Base-by-base conservation (phyloP, 2,888 invertebrate genomes). In the Drosophila robusta region DNA sequence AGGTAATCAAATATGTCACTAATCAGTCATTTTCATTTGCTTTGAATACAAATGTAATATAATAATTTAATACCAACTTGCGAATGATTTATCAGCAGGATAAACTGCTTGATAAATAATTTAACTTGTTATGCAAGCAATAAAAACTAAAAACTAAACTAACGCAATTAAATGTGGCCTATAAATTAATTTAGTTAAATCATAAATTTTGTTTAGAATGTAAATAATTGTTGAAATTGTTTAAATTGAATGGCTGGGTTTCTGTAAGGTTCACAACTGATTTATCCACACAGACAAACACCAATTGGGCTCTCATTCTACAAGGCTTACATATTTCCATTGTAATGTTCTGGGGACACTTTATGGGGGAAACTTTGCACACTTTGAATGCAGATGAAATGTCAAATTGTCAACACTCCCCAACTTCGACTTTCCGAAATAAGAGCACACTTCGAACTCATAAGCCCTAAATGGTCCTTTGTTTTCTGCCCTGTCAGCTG, bases 381-480 rank as follows among this genome's bases (percentile, higher is more conserved):
- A 69, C 44, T 74, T 51, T 46, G 44, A 49, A 56, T 57, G 66
- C 80, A 70, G 84, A 80, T 77, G 80, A 80, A 80, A 51, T 83
- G 84, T 80, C 84, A 86, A 80, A 74, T 62, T 77, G 69, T 61
- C 63, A 68, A 55, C 49, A 14, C 26, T 60, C 22, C 45, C 22
- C 41, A 11, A 32, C 4, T 22, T 18, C 22, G 3, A 9, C 9
- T 9, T 29, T 29, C 12, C 7, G 4, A 18, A 49, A 44, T 36
- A 60, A 42, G 56, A 47, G 66, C 44, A 51, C 52, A 32, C 47
- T 47, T 47, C 24, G 22, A 24, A 18, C 54, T 44, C 68, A 60
- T 38, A 32, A 49, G 54, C 42, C 44, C 49, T 18, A 68, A 60
- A 77, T 54, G 46, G 44, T 67, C 29, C 46, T 63, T 77, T 77